Evolutionary conservation across 2,888 invertebrate genomes (phyloP), one percentile per base, ranked within the genome.

Genomic region (Acanthosoma haemorrhoidale): DNA sequence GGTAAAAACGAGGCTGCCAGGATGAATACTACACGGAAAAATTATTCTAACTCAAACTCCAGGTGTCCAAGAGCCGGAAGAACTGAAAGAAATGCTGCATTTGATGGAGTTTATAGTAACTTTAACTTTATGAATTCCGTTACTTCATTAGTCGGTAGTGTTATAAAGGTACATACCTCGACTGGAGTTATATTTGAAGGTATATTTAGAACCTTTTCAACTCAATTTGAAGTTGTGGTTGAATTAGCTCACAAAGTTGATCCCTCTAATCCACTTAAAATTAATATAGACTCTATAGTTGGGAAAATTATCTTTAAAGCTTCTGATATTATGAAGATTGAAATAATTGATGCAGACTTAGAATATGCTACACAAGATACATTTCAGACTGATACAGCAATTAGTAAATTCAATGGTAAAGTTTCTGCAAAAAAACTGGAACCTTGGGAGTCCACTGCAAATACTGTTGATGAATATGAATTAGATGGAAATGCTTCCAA

Each of bases 21-120:
- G 80, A 89, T 88, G 87, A 91, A 86, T 82, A 74, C 70, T 32
- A 91, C 91, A 84, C 87, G 89, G 83, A 92, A 91, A 85, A 90
- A 87, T 84, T 89, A 91, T 82, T 87, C 90, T 79, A 89, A 87
- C 80, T 84, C 88, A 79, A 89, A 87, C 80, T 84, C 88, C 80
- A 89, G 89, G 82, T 85, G 87, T 76, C 87, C 87, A 75, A 86
- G 90, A 78, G 85, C 86, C 76, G 79, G 81, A 75, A 79, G 79
- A 9, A 80, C 79, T 70, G 82, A 82, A 69, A 86, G 90, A 77
- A 81, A 83, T 51, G 84, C 89, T 75, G 84, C 86, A 74, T 87
- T 89, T 16, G 94, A 94, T 79, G 94, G 94, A 74, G 89, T 94
- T 69, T 95, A 94, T 81, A 90, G 87, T 78, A 94, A 95, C 84